Evolutionary conservation across 92 coral and sea anemone genomes (phyloP).

Genomic region (Siderastrea radians): DNA sequence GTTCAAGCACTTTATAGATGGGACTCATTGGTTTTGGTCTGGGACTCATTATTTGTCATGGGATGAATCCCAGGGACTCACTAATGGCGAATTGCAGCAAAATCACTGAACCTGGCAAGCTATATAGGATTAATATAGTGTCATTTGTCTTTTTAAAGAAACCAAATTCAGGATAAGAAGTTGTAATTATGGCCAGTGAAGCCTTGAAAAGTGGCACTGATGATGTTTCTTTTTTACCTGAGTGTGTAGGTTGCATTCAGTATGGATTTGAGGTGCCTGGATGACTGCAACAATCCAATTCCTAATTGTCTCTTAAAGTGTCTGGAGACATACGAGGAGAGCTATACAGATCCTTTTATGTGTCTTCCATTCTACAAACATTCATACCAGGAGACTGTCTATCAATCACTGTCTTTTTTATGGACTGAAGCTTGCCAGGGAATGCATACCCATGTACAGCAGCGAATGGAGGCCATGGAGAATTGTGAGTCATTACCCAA

Average conservation of each 20-base stretch:
- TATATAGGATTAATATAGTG: too few relatives aligned
- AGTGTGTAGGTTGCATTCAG: slow-evolving; percentile 21
- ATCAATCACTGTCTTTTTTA: background rate
- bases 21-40: too few relatives aligned
- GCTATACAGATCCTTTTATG: slow-evolving; percentile 10
- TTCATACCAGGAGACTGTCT: slow-evolving; percentile 13
- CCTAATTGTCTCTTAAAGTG: slow-evolving; percentile 1
- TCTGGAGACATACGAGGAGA: slow-evolving; percentile 21
- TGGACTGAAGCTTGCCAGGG: slow-evolving; percentile 3
- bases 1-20: too few relatives aligned
- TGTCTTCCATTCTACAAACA: slow-evolving; percentile 21
- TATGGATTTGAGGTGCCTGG: slow-evolving; percentile 19
- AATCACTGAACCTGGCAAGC: too few relatives aligned
- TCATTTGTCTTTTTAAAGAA: too few relatives aligned
- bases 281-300: background rate
- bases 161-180: too few relatives aligned
- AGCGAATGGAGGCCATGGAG: slow-evolving; percentile 8
- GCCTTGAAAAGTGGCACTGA: too few relatives aligned
- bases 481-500: background rate
- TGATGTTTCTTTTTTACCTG: background rate
- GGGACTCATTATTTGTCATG: too few relatives aligned
- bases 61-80: too few relatives aligned
- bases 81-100: too few relatives aligned
- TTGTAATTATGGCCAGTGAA: too few relatives aligned
- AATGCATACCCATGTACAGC: slow-evolving; percentile 5